Percentiles rank a stretch among this genome's conserved stretches.
phyloP scores from a whole-genome alignment of 2,113 vertebrate species.

The Heptranchias perlo region DNA sequence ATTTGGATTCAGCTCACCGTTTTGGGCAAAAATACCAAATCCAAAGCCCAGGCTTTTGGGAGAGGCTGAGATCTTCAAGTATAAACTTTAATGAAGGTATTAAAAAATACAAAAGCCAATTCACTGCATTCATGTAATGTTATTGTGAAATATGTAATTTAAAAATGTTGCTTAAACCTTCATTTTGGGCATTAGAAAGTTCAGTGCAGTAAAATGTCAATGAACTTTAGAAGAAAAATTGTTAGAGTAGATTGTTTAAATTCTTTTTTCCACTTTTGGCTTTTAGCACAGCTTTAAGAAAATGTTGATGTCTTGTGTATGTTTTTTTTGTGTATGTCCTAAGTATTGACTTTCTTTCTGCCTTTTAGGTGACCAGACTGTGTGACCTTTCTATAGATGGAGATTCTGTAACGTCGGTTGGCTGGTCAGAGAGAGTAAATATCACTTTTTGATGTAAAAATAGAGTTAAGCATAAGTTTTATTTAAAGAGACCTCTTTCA shows the following conservation, averaged over 20 bases:
- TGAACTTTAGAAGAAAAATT: not conserved
- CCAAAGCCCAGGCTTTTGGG: not conserved
- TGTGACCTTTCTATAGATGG: slow-evolving; percentile 96
- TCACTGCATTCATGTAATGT: not conserved
- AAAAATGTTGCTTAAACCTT: not conserved
- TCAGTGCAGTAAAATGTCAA: not conserved
- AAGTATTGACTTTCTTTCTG: not conserved
- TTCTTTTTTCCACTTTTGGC: not conserved
- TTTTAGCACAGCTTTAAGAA: not conserved
- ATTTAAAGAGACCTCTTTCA: not conserved
- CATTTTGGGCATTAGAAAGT: not conserved
- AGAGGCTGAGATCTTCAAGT: not conserved
- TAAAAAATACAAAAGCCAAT: not conserved
- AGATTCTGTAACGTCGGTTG: slow-evolving; percentile 92
- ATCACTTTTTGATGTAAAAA: not conserved
- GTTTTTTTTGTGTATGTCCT: not conserved
- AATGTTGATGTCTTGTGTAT: not conserved
- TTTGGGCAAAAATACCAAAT: not conserved
- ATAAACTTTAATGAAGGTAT: not conserved
- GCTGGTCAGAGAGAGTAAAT: slow-evolving; percentile 95
- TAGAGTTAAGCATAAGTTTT: not conserved
- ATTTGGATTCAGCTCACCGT: not conserved
- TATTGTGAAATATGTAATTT: not conserved
- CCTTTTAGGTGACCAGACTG: slow-evolving; percentile 80
- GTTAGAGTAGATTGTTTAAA: not conserved